Percentiles rank a stretch among this genome's conserved stretches.
These are phyloP conservation scores for Agraylea sexmaculata DNA, from an alignment of 1,140 invertebrate species.

Conservation along the genomic window DNA sequence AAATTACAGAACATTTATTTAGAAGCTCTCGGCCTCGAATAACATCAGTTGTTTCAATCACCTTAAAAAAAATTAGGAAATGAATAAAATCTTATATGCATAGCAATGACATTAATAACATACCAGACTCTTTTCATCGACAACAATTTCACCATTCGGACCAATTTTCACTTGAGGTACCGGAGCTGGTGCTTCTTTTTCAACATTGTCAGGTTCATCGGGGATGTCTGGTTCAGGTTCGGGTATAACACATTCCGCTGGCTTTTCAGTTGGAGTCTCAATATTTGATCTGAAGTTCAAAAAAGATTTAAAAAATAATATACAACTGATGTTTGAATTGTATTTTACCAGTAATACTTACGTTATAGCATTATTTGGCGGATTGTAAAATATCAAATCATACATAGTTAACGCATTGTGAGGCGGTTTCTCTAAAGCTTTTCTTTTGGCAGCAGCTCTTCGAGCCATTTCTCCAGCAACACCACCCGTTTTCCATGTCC, in stretches of 20 bases:
- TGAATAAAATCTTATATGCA: neutral
- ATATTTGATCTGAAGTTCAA: neutral
- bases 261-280: neutral
- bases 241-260: constrained; percentile 20
- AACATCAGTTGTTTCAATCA: constrained; percentile 59
- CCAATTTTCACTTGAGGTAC: constrained; percentile 82
- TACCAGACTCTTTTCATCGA: constrained; percentile 77
- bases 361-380: constrained; percentile 47
- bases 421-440: constrained; percentile 44
- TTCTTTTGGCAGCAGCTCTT: constrained; percentile 40
- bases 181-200: constrained; percentile 43
- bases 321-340: neutral
- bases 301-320: neutral
- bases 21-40: constrained; percentile 49
- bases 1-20: constrained; percentile 49
- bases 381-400: constrained; percentile 85
- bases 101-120: constrained; percentile 8
- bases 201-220: constrained; percentile 29
- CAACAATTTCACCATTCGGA: constrained; percentile 71
- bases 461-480: constrained; percentile 39
- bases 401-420: constrained; percentile 74
- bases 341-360: constrained; percentile 28
- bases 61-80: constrained; percentile 21
- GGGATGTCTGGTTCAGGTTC: constrained; percentile 25
- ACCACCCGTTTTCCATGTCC: constrained; percentile 3